Conservation (phyloP, 2,888 invertebrate species). For the Pseudococcus longispinus region DNA sequence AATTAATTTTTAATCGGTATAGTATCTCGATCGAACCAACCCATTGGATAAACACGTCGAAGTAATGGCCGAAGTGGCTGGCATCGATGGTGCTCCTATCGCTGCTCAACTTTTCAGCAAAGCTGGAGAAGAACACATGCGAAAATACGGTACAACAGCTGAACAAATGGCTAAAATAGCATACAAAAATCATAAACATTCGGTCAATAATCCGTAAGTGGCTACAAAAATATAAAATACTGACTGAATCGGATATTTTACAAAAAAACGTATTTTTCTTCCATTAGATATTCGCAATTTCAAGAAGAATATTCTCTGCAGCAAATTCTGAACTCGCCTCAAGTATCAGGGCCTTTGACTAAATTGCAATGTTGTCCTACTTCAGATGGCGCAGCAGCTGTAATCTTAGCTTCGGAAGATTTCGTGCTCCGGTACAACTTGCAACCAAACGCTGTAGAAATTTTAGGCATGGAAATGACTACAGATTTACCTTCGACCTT, state of each 20-base stretch:
- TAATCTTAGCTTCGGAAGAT: constrained; percentile 86
- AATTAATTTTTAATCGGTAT: constrained; percentile 32
- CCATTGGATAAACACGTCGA: constrained; percentile 88
- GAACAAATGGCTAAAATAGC: constrained; percentile 98
- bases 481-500: constrained; percentile 91
- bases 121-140: constrained; percentile 95
- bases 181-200: constrained; percentile 96
- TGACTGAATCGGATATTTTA: neutral
- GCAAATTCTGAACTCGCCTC: constrained; percentile 86
- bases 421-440: constrained; percentile 86
- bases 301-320: constrained; percentile 89
- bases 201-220: constrained; percentile 89
- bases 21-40: constrained; percentile 75
- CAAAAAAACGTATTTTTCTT: neutral
- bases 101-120: constrained; percentile 96
- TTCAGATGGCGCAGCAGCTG: constrained; percentile 97
- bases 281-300: constrained; percentile 84
- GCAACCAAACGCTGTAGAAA: constrained; percentile 89
- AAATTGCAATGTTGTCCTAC: constrained; percentile 98
- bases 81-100: constrained; percentile 82
- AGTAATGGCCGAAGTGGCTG: constrained; percentile 82
- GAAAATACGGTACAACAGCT: constrained; percentile 90
- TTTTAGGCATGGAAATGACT: constrained; percentile 95
- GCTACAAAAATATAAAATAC: neutral
- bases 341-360: constrained; percentile 89